Evolutionary conservation across 2,113 vertebrate genomes (phyloP).

Genomic region (Syrrhaptes paradoxus): DNA sequence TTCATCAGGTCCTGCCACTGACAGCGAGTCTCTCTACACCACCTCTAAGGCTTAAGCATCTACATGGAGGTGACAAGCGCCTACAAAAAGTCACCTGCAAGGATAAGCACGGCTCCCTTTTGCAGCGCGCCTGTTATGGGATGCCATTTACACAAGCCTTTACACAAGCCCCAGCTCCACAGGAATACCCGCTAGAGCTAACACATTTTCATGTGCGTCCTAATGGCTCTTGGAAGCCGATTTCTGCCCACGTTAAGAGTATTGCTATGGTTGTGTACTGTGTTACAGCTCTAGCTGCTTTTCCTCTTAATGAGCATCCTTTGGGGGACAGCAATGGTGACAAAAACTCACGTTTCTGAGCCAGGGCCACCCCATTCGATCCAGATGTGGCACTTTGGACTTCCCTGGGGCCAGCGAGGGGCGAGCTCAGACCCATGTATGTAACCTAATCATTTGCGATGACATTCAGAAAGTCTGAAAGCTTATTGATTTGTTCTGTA

Average conservation of each 20-base stretch:
- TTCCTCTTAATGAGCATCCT: not conserved
- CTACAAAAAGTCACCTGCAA: not conserved
- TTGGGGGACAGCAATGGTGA: not conserved
- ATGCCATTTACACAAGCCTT: not conserved
- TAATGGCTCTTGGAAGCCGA: not conserved
- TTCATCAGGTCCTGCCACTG: not conserved
- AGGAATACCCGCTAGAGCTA: not conserved
- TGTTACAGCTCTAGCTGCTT: not conserved
- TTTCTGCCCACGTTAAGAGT: not conserved
- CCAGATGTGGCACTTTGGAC: not conserved
- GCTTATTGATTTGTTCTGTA: slow-evolving; percentile 57
- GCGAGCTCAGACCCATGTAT: not conserved
- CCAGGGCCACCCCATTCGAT: not conserved
- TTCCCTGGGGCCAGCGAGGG: not conserved
- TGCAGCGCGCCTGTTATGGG: accelerated
- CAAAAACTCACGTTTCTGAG: not conserved
- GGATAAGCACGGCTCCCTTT: not conserved
- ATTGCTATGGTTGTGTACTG: not conserved
- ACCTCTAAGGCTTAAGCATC: not conserved
- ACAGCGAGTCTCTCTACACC: not conserved
- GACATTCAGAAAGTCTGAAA: slow-evolving; percentile 55
- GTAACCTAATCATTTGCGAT: slow-evolving; percentile 4
- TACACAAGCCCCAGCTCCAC: not conserved
- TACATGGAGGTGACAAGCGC: accelerated
- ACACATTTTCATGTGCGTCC: accelerated